Percentiles rank a stretch among this genome's conserved stretches.
Conservation (phyloP, 2,113 vertebrate species). For the Podocnemis expansa region DNA sequence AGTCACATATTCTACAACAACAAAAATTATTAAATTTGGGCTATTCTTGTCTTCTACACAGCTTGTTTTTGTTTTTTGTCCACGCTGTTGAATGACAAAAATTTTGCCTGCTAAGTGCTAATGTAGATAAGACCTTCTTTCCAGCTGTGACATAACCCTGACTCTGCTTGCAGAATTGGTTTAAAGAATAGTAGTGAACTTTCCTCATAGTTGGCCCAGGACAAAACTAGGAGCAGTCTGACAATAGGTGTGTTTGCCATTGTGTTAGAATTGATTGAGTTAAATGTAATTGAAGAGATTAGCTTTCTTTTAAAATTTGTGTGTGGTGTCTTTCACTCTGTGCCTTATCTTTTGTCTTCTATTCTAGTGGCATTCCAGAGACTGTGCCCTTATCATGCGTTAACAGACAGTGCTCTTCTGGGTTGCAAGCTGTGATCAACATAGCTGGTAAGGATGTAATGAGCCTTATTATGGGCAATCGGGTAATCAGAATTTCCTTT, state of each 20-base stretch:
- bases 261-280: neutral
- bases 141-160: neutral
- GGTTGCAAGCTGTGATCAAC: slow-evolving; percentile 91
- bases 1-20: too few relatives aligned
- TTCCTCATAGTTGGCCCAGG: neutral
- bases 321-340: accelerated
- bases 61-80: too few relatives aligned
- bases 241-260: neutral
- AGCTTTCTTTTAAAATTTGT: neutral
- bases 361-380: slow-evolving; percentile 89
- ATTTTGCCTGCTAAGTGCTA: too few relatives aligned
- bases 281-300: neutral
- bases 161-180: neutral
- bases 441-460: slow-evolving; percentile 83
- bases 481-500: neutral
- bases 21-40: too few relatives aligned
- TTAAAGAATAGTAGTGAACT: neutral
- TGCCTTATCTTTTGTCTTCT: neutral
- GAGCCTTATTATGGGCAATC: accelerated
- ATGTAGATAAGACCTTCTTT: too few relatives aligned
- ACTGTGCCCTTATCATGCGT: slow-evolving; percentile 85
- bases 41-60: neutral
- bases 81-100: too few relatives aligned
- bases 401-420: slow-evolving; percentile 94
- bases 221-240: neutral